These are phyloP conservation scores for Sylvilagus bachmani DNA, from an alignment of 2,113 vertebrate species.

Conservation along the genomic window DNA sequence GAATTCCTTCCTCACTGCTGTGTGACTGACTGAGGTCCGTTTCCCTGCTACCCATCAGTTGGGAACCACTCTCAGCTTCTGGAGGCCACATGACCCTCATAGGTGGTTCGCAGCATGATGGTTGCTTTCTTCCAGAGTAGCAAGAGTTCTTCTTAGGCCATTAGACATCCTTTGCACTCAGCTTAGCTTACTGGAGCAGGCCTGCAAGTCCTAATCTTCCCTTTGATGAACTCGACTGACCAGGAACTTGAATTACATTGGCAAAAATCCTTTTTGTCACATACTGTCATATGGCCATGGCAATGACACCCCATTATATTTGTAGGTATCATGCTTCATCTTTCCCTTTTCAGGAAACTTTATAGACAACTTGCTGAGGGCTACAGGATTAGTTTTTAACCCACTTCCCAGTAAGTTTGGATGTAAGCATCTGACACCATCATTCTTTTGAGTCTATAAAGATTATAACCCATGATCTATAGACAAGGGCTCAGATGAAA, in stretches of 20 bases:
- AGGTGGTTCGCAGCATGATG: neutral
- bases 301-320: neutral
- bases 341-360: constrained; percentile 18
- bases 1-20: neutral
- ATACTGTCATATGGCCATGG: neutral
- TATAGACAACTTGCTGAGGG: neutral
- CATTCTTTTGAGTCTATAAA: constrained; percentile 33
- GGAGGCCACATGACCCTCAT: neutral
- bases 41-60: neutral
- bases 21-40: neutral
- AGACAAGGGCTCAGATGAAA: neutral
- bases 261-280: neutral
- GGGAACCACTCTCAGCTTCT: neutral
- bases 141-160: neutral
- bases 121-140: neutral
- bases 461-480: neutral
- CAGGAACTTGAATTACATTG: neutral
- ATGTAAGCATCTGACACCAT: neutral
- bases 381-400: neutral
- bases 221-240: neutral
- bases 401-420: neutral
- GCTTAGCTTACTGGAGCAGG: neutral
- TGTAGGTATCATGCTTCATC: neutral
- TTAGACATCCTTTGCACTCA: neutral
- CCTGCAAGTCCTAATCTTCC: neutral